Base-by-base conservation (phyloP, 2,113 vertebrate genomes). In the Craseonycteris thonglongyai region DNA sequence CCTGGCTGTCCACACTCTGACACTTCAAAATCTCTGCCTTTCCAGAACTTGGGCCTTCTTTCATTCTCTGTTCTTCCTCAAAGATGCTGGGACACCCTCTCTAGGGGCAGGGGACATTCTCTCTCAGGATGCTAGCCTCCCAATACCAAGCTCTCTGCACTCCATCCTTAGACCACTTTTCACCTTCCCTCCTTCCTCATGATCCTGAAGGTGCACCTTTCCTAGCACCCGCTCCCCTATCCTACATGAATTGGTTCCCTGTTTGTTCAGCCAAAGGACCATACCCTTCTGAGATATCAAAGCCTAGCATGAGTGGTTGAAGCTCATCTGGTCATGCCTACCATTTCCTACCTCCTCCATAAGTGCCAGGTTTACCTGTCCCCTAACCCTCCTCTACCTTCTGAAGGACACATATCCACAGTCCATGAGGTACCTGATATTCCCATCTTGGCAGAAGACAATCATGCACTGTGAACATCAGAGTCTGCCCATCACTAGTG, bases 391-490 rank as follows among this genome's bases (percentile, higher is more conserved):
- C 56, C 51, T 47, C 69, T 68, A 79, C 38, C 33, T 58, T 71
- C 65, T 35, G 28, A 88, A 88, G 59, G 65, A 88, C 30, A 7
- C 33, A 85, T 24, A 8, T 65, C 78, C 54, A 51, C 8, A 76
- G 72, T 51, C 54, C 26, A 75, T 4, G 3, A 54, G 47, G 24
- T 63, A 28, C n/a, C 59, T n/a, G 21, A 35, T 5, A 61, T 40
- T 49, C 65, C n/a, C 28, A 66, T 13, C 21, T 63, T 33, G n/a
- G 58, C 33, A 24, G 47, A 40, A 95, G 28, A 76, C 61, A 80
- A 24, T 8, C 0, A 0, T 2, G 2, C 14, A 30, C 28, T 10
- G 3, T 0, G 12, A n/a, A 66, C 24, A 24, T 42, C 15, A 75
- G 35, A 56, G 28, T 21, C 14, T n/a, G 18, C 38, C 42, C 5